These are phyloP conservation scores for Ormyrus labotus DNA, from an alignment of 2,888 invertebrate species.

Conservation along the genomic window DNA sequence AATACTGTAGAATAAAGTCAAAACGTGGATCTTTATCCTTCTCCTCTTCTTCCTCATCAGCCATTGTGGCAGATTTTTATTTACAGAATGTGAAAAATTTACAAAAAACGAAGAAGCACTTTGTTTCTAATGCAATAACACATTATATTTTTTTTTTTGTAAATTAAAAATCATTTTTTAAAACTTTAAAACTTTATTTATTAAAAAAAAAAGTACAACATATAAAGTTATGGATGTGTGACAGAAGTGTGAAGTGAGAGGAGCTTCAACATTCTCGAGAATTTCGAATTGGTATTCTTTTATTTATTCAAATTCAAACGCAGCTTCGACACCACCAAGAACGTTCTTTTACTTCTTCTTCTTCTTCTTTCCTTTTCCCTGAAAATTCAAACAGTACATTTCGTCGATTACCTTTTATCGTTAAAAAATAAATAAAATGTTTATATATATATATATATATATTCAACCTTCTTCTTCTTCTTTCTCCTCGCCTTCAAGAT, in stretches of 20 bases:
- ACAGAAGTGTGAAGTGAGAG: not conserved
- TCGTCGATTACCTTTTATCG: not conserved
- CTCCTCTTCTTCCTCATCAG: constrained; percentile 61
- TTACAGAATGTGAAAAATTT: not conserved
- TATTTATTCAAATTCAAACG: constrained; percentile 9
- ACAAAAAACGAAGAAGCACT: not conserved
- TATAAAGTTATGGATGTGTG: constrained; percentile 3
- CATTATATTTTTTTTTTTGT: too few species aligned
- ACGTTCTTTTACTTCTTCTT: not conserved
- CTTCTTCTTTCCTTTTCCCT: constrained; percentile 21
- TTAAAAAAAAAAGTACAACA: not conserved
- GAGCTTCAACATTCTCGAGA: constrained; percentile 11
- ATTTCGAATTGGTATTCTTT: constrained; percentile 26
- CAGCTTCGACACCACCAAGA: not conserved
- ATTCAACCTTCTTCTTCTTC: constrained; percentile 41
- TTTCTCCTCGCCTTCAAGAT: constrained; percentile 28
- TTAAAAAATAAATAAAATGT: not conserved
- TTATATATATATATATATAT: not conserved
- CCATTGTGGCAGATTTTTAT: constrained; percentile 25
- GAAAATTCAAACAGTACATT: constrained; percentile 10
- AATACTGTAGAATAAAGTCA: constrained; percentile 87
- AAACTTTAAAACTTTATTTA: constrained; percentile 9
- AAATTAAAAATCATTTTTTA: constrained; percentile 12
- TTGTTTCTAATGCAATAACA: not conserved
- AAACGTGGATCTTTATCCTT: constrained; percentile 83